phyloP scores from a whole-genome alignment of 2,113 vertebrate genomes.

The Gila orcuttii region DNA sequence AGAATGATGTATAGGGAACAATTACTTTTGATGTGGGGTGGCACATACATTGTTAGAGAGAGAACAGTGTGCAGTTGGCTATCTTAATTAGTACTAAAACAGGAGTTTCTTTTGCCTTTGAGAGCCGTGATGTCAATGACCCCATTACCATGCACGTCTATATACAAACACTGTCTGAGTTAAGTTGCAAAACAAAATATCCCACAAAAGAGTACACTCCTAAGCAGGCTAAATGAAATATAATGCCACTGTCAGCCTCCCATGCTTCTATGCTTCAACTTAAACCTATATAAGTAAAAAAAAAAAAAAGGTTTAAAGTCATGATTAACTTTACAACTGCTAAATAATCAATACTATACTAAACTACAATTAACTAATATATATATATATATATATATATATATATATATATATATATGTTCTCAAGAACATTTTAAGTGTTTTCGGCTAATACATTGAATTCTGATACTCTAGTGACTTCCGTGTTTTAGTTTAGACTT shows the following conservation, averaged over 20 bases:
- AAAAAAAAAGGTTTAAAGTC: not conserved
- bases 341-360: not conserved
- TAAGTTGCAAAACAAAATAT: conserved; percentile 31
- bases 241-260: not conserved
- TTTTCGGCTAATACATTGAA: not conserved
- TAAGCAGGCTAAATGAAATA: not conserved
- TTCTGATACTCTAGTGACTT: not conserved
- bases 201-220: not conserved
- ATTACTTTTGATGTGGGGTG: conserved; percentile 42
- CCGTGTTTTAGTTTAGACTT: not conserved
- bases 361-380: not conserved
- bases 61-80: not conserved
- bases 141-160: not conserved
- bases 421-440: not conserved
- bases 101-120: conserved; percentile 1
- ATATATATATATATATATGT: not conserved
- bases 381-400: not conserved
- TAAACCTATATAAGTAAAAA: not conserved
- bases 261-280: too few relatives aligned
- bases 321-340: not conserved
- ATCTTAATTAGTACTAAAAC: conserved; percentile 45
- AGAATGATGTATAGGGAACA: conserved; percentile 27
- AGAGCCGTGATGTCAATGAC: conserved; percentile 4
- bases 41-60: conserved; percentile 9
- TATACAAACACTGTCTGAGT: not conserved